phyloP scores from a whole-genome alignment of 2,797 vertebrate genomes.

The Melopsittacus undulatus region DNA sequence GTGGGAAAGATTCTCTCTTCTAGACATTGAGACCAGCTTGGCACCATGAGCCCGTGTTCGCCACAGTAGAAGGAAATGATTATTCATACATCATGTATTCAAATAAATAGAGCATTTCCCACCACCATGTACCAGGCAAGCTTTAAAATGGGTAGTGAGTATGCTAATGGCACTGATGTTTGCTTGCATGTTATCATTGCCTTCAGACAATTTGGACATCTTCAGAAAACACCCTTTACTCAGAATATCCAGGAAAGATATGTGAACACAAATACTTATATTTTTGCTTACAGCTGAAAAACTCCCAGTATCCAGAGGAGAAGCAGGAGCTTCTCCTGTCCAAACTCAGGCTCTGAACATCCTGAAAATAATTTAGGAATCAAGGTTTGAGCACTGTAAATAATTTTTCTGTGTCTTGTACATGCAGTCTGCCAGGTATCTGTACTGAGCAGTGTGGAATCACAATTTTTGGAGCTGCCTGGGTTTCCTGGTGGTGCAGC shows the following conservation, averaged over 20 bases:
- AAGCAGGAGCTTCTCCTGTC: neutral
- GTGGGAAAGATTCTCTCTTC: neutral
- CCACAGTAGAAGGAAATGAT: neutral
- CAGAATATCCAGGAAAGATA: rapidly evolving
- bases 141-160: neutral
- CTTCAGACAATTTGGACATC: neutral
- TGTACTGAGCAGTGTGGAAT: rapidly evolving
- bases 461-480: neutral
- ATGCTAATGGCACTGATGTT: neutral
- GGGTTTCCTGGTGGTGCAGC: neutral
- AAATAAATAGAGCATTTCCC: neutral
- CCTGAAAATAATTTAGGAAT: neutral
- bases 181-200: neutral
- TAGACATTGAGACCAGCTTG: rapidly evolving
- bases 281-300: neutral
- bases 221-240: rapidly evolving
- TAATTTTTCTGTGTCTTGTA: neutral
- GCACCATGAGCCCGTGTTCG: rapidly evolving
- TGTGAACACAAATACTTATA: rapidly evolving
- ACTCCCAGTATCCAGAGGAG: neutral
- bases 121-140: neutral
- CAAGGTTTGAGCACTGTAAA: neutral
- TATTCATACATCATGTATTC: rapidly evolving
- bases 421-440: rapidly evolving
- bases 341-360: neutral